These are phyloP conservation scores for Pedionomus torquatus DNA, from an alignment of 2,113 vertebrate species.

Conservation along the genomic window DNA sequence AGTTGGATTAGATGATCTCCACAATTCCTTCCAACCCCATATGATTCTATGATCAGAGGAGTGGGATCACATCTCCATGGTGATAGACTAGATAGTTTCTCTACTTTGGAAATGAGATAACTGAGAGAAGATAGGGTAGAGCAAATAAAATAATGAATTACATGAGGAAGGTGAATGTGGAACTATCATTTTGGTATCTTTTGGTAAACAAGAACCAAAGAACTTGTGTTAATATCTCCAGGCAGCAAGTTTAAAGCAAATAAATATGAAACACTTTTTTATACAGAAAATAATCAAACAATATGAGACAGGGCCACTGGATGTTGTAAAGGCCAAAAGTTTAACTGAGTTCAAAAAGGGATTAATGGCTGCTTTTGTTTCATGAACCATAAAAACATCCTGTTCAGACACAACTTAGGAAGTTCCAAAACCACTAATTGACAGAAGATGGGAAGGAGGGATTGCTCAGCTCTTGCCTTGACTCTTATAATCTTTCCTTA, in stretches of 20 bases:
- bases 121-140: background rate
- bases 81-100: background rate
- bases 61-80: background rate
- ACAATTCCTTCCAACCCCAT: too few species aligned
- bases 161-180: background rate
- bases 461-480: background rate
- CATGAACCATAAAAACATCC: slow-evolving; percentile 35
- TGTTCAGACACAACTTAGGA: background rate
- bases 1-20: too few species aligned
- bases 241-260: background rate
- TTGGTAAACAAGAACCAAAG: background rate
- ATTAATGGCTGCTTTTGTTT: slow-evolving; percentile 44
- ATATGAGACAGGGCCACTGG: background rate
- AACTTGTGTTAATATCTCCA: background rate
- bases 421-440: slow-evolving; percentile 62
- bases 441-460: slow-evolving; percentile 29
- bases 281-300: background rate
- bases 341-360: slow-evolving; percentile 13
- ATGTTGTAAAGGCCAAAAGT: background rate
- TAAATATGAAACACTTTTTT: background rate
- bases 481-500: slow-evolving; percentile 41
- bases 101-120: background rate
- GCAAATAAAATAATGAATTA: background rate
- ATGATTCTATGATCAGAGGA: background rate
- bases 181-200: background rate